These are phyloP conservation scores for Paraplagusia blochii DNA, from an alignment of 2,113 vertebrate species.

Conservation along the genomic window DNA sequence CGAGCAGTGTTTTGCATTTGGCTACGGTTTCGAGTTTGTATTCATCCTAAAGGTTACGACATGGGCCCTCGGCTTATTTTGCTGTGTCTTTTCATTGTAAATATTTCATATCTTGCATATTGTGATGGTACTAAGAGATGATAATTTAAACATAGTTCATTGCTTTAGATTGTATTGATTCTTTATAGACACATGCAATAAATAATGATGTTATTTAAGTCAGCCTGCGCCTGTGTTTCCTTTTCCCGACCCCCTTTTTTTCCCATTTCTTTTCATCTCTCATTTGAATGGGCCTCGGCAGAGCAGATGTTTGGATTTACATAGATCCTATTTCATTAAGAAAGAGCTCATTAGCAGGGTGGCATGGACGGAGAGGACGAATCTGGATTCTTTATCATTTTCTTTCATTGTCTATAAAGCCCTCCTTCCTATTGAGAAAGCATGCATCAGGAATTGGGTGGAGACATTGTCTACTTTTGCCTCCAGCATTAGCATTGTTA, in stretches of 20 bases:
- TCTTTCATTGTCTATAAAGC: conserved; percentile 22
- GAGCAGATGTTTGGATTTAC: conserved; percentile 53
- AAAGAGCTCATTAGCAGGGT: conserved; percentile 18
- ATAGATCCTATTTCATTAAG: conserved; percentile 19
- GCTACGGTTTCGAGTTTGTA: conserved; percentile 80
- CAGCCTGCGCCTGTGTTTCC: conserved; percentile 43
- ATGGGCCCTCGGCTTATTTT: conserved; percentile 82
- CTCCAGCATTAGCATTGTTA: conserved; percentile 61
- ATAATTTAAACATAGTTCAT: conserved; percentile 87
- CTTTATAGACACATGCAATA: conserved; percentile 99
- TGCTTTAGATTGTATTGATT: conserved; percentile 95
- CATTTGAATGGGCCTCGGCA: conserved; percentile 1
- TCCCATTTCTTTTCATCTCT: conserved; percentile 18
- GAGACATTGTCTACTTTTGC: conserved; percentile 19
- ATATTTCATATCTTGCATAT: conserved; percentile 88
- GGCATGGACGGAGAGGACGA: not conserved
- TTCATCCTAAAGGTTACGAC: conserved; percentile 84
- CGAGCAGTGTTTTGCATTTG: conserved; percentile 89
- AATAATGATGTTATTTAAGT: conserved; percentile 96
- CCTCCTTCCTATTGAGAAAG: conserved; percentile 25
- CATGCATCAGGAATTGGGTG: conserved; percentile 20
- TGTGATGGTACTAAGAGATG: conserved; percentile 85
- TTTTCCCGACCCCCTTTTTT: not conserved
- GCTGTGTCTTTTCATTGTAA: conserved; percentile 92
- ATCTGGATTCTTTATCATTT: conserved; percentile 21